Conservation (phyloP, 2,888 invertebrate genomes). For the Sphinx pinastri region DNA sequence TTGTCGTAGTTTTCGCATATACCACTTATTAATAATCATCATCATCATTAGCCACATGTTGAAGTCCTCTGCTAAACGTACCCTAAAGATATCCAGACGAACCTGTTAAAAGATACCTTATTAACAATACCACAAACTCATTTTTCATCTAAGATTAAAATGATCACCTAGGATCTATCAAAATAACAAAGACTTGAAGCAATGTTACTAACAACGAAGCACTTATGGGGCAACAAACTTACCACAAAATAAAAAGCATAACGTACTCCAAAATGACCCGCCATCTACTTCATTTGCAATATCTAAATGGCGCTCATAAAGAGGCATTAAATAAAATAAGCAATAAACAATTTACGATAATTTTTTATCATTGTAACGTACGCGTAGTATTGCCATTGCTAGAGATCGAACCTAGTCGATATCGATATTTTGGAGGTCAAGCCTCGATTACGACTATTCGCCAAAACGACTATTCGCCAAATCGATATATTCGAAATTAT, state of each 20-base stretch:
- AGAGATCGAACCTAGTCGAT: neutral
- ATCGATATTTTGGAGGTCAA: neutral
- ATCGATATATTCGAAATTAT: too few species aligned
- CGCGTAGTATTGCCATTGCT: neutral
- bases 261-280: neutral
- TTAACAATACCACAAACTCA: too few species aligned
- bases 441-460: too few species aligned
- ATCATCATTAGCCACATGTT: too few species aligned
- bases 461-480: too few species aligned
- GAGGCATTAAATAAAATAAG: slow-evolving; percentile 5
- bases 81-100: too few species aligned
- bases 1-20: too few species aligned
- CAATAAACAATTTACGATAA: neutral
- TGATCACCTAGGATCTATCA: too few species aligned
- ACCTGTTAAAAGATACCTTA: too few species aligned
- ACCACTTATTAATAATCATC: too few species aligned
- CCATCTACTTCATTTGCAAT: neutral
- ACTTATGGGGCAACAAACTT: neutral
- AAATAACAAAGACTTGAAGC: neutral
- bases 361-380: slow-evolving; percentile 2
- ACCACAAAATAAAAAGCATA: neutral
- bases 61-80: too few species aligned
- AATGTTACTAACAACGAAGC: neutral
- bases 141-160: too few species aligned
- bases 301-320: neutral